Conservation (phyloP, 2,888 invertebrate genomes). For the Dyspetes luteomarginatus region DNA sequence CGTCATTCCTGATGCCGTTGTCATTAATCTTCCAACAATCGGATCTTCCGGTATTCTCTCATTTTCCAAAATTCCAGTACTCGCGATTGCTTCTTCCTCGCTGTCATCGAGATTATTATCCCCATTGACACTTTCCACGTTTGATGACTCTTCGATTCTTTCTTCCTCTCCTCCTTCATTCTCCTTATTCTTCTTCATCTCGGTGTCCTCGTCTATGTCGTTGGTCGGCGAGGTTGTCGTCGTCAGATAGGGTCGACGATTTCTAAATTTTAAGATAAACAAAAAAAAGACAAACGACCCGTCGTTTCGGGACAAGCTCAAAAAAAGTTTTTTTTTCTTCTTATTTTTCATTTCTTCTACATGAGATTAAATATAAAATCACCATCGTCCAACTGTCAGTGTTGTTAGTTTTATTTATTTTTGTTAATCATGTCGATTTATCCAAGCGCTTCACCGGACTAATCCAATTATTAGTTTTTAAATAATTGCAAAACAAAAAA, state of each 20-base stretch:
- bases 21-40: slow-evolving; percentile 75
- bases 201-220: slow-evolving; percentile 67
- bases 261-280: slow-evolving; percentile 73
- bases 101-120: slow-evolving; percentile 50
- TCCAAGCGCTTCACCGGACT: slow-evolving; percentile 52
- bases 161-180: slow-evolving; percentile 20
- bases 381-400: slow-evolving; percentile 56
- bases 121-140: slow-evolving; percentile 3
- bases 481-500: neutral
- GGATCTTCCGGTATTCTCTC: slow-evolving; percentile 72
- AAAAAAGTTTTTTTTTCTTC: neutral
- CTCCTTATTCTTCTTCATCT: slow-evolving; percentile 48
- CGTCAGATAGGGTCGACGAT: slow-evolving; percentile 80
- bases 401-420: slow-evolving; percentile 60
- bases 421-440: slow-evolving; percentile 20
- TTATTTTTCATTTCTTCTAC: neutral
- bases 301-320: slow-evolving; percentile 41
- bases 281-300: neutral
- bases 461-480: slow-evolving; percentile 49
- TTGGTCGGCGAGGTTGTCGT: slow-evolving; percentile 75
- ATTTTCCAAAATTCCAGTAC: slow-evolving; percentile 38
- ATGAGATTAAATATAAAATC: neutral
- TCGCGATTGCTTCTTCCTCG: slow-evolving; percentile 18
- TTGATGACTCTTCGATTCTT: slow-evolving; percentile 26
- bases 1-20: slow-evolving; percentile 70